Base-by-base conservation (phyloP, 2,797 vertebrate genomes). In the Sarcophilus harrisii region DNA sequence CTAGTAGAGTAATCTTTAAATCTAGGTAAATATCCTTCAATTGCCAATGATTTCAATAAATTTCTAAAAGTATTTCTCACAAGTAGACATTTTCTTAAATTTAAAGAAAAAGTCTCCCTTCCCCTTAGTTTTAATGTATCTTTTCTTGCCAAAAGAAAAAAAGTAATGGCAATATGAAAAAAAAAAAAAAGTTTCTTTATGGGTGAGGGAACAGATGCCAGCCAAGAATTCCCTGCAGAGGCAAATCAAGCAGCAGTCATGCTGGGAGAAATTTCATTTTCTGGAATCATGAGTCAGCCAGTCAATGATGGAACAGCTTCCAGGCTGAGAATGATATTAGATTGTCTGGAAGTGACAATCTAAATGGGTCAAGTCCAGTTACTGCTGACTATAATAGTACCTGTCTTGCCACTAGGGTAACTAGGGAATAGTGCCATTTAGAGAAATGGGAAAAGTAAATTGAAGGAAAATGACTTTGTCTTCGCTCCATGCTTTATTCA, bases 391-490 rank as follows among this genome's bases (percentile, higher is more conserved):
- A 0, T 92, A 90, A 73, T 16, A 92, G 55, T 24, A 55, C n/a
- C 90, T 93, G n/a, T 38, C 55, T 62, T 97, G 45, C 81, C 58
- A 45, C 89, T 14, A 29, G 16, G 32, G 3, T 95, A 32, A 57
- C 93, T 94, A 27, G 94, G 92, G 60, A 96, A 38, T 27, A 49
- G 90, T 73, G 29, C 57, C 92, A 73, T 52, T 96, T 93, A 52
- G 57, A 96, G 58, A 58, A 91, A 95, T 32, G 49, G 91, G 57
- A 96, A 95, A 91, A 87, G 93, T 66, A 96, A 96, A 97, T 60
- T 94, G 91, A 96, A 95, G n/a, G 92, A 73, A 97, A 95, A 96
- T 95, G 94, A 93, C 90, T 95, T 93, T 91, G 58, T 92, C 66
- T 93, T 95, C 73, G 5, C 28, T 95, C 38, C 28, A 2, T 30